Percentiles rank a stretch among this genome's conserved stretches.
These are phyloP conservation scores for Oreochromis spilurus DNA, from an alignment of 2,113 vertebrate species.

Conservation along the genomic window DNA sequence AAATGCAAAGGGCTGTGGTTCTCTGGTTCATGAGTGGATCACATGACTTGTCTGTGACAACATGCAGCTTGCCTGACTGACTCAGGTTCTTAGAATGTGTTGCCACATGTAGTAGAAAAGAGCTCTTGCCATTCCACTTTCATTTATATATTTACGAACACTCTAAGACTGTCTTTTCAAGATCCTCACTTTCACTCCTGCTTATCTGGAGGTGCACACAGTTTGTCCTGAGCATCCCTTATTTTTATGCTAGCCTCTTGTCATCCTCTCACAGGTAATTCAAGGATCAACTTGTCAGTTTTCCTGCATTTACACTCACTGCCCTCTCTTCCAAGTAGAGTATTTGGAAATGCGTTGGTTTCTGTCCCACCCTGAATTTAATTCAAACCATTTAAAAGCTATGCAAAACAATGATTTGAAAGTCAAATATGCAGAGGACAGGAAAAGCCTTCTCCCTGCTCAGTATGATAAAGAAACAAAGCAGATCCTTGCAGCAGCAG, in stretches of 20 bases:
- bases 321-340: not conserved
- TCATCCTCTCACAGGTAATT: constrained; percentile 15
- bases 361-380: not conserved
- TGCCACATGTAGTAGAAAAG: not conserved
- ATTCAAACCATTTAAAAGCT: not conserved
- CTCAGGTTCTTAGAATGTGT: not conserved
- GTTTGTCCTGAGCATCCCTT: not conserved
- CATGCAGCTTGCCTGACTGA: not conserved
- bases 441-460: not conserved
- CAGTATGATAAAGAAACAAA: not conserved
- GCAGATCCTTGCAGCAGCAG: not conserved
- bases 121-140: not conserved
- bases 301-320: not conserved
- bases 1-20: not conserved
- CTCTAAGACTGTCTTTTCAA: not conserved
- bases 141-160: not conserved
- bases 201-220: not conserved
- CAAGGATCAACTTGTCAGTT: not conserved
- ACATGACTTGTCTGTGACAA: not conserved
- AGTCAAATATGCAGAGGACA: not conserved
- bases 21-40: not conserved
- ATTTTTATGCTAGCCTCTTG: not conserved
- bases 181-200: not conserved
- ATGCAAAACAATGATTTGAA: constrained; percentile 29
- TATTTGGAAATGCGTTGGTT: not conserved